Evolutionary conservation across 53 echinoderm and acorn worm genomes (phyloP), one percentile per base, ranked within the genome.

Genomic region (Holothuria leucospilota): DNA sequence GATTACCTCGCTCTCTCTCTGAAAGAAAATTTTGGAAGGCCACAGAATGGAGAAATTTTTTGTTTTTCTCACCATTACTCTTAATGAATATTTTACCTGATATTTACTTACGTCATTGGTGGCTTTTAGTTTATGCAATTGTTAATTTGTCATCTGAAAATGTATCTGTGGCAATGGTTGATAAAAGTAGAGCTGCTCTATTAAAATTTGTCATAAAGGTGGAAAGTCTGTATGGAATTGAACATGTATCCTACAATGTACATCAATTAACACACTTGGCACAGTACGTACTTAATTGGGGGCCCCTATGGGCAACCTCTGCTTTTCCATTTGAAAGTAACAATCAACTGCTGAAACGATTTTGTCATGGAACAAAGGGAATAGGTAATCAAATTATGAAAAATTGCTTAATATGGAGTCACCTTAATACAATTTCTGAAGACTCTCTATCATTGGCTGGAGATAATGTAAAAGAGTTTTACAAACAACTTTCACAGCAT

Each of bases 231-330:
- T n/a, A n/a, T n/a, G n/a, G n/a, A n/a, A n/a, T n/a, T n/a, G n/a
- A n/a, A n/a, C n/a, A n/a, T n/a, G n/a, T n/a, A n/a, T n/a, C n/a
- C n/a, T n/a, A n/a, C n/a, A n/a, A n/a, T n/a, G n/a, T n/a, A n/a
- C n/a, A n/a, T n/a, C n/a, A n/a, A n/a, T n/a, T n/a, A n/a, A n/a
- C n/a, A n/a, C n/a, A n/a, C n/a, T n/a, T n/a, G n/a, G n/a, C n/a
- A n/a, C n/a, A 88, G 62, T 84, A 66, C 52, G 92, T 92, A 7
- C 38, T 79, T 59, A 81, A 92, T 51, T 89, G 92, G 89, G 88
- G 89, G 30, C 92, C 92, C 34, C 60, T 92, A 13, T 89, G 88
- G 92, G 85, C 88, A 20, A 59, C 82, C 12, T 92, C 92, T 71
- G 85, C 88, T 29, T 92, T 92, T 81, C 39, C 85, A 15, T 89